A percentile compares a stretch with the other conserved stretches of the same genome.
These are phyloP conservation scores for Synanthedon vespiformis DNA, from an alignment of 2,888 invertebrate genomes.

Conservation along the genomic window DNA sequence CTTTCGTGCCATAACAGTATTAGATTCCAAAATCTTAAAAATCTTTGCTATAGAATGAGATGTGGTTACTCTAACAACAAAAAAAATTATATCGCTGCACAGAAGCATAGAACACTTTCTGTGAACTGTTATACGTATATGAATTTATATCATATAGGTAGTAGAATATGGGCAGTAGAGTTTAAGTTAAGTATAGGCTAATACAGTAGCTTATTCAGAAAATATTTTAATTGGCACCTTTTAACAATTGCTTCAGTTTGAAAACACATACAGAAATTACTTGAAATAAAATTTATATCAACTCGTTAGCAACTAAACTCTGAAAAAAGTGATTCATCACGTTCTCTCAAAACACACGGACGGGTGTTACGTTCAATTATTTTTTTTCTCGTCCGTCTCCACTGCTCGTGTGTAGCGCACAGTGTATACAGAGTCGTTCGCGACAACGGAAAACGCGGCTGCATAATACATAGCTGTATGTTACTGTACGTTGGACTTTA, in stretches of 20 bases:
- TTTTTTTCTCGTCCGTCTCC: constrained; percentile 28
- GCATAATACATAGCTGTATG: constrained; percentile 66
- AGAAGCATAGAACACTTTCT: too few relatives aligned
- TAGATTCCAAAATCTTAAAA: too few relatives aligned
- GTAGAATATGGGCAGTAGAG: too few relatives aligned
- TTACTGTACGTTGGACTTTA: constrained; percentile 65
- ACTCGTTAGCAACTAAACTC: constrained; percentile 13
- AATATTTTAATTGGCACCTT: too few relatives aligned
- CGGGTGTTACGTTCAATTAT: constrained; percentile 31
- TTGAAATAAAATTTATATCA: constrained; percentile 6
- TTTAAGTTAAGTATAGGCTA: too few relatives aligned
- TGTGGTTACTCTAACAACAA: too few relatives aligned
- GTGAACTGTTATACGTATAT: too few relatives aligned
- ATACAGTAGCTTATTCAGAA: too few relatives aligned
- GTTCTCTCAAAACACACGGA: constrained; percentile 6
- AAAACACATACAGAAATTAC: not conserved
- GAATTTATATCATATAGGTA: too few relatives aligned
- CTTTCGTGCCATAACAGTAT: too few relatives aligned
- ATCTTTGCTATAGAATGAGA: too few relatives aligned
- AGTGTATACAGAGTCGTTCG: constrained; percentile 24
- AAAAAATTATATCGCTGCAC: too few relatives aligned
- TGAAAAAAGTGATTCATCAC: constrained; percentile 17
- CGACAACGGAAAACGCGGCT: constrained; percentile 52
- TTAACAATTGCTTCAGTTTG: not conserved
- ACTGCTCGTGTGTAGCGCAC: constrained; percentile 2